Percentiles rank a stretch among this genome's conserved stretches.
These are phyloP conservation scores for Encarsia formosa DNA, from an alignment of 2,888 invertebrate genomes.

Conservation along the genomic window DNA sequence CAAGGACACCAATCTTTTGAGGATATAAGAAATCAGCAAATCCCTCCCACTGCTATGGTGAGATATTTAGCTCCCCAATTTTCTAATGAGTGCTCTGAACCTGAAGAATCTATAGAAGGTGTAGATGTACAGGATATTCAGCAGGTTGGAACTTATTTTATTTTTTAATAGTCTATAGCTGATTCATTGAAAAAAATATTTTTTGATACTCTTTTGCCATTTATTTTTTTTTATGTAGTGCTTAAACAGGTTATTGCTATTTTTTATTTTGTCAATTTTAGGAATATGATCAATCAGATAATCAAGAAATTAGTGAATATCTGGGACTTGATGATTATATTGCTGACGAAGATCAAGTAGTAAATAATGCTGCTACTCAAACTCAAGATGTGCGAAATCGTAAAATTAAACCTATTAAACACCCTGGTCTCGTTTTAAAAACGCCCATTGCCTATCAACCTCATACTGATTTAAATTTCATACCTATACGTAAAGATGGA, in stretches of 20 bases:
- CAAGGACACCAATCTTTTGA: constrained; percentile 45
- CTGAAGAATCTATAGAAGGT: constrained; percentile 48
- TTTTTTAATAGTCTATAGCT: not conserved
- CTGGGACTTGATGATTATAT: constrained; percentile 51
- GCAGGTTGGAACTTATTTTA: constrained; percentile 35
- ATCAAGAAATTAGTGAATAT: constrained; percentile 48
- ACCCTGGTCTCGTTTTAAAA: constrained; percentile 70
- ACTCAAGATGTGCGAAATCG: constrained; percentile 55
- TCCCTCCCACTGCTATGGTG: constrained; percentile 47
- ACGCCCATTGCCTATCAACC: constrained; percentile 76
- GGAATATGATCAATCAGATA: constrained; percentile 42
- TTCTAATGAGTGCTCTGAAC: constrained; percentile 46
- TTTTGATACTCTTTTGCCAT: not conserved
- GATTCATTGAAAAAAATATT: constrained; percentile 2
- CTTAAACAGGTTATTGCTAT: not conserved
- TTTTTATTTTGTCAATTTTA: constrained; percentile 20
- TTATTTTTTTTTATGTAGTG: constrained; percentile 4
- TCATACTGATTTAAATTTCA: constrained; percentile 77
- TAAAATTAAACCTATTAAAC: constrained; percentile 71
- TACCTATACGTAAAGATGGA: constrained; percentile 84
- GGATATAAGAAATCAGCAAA: constrained; percentile 47
- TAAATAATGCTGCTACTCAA: constrained; percentile 57
- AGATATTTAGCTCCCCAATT: constrained; percentile 46
- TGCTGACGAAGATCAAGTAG: constrained; percentile 53
- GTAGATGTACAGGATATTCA: constrained; percentile 45